These are phyloP conservation scores for Nicator chloris DNA, from an alignment of 2,113 vertebrate species.

Conservation along the genomic window DNA sequence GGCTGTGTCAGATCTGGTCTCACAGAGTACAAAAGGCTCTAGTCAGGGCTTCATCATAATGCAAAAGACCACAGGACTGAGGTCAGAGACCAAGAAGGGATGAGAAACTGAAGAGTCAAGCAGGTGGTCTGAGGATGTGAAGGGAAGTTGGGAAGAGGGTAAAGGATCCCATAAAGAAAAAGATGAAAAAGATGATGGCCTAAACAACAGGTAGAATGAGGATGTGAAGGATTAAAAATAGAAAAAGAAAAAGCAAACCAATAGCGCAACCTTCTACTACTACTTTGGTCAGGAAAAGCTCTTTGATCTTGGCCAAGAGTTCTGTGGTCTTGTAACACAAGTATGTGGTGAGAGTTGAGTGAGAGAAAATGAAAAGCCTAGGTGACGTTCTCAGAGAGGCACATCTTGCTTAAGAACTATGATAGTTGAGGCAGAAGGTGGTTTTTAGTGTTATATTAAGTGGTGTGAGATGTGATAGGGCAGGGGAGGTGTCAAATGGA, in stretches of 20 bases:
- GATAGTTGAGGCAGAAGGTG: not conserved
- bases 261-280: not conserved
- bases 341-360: not conserved
- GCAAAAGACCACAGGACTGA: not conserved
- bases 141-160: not conserved
- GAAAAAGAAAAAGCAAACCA: not conserved
- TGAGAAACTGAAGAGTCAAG: not conserved
- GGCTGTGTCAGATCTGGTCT: not conserved
- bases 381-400: not conserved
- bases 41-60: not conserved
- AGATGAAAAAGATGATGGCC: not conserved
- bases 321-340: not conserved
- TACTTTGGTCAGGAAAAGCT: not conserved
- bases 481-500: not conserved
- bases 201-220: not conserved
- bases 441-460: not conserved
- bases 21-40: not conserved
- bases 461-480: not conserved
- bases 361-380: not conserved
- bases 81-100: rapidly evolving
- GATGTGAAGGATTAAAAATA: not conserved
- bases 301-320: not conserved
- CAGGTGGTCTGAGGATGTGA: not conserved
- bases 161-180: not conserved
- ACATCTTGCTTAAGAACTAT: not conserved